Evolutionary conservation across 2,888 invertebrate species (phyloP).

Genomic region (Spisula solida): DNA sequence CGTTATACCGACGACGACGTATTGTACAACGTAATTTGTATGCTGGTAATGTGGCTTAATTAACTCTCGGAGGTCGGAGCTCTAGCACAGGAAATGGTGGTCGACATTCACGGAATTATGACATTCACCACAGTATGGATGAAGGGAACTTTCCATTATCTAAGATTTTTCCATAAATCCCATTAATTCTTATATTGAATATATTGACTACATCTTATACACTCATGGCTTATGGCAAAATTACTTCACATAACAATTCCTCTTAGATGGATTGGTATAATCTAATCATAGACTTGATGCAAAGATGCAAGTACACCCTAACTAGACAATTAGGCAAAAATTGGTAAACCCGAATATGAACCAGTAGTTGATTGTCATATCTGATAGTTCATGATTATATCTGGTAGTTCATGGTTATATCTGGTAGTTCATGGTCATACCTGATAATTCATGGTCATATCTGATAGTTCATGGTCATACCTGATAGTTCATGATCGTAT

Average conservation of each 20-base stretch:
- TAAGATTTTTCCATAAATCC: conserved; percentile 15
- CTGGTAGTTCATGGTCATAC: too few species aligned
- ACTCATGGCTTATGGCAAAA: not conserved
- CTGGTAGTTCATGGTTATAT: too few species aligned
- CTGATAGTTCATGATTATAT: too few species aligned
- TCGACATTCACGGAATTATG: not conserved
- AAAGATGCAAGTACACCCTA: not conserved
- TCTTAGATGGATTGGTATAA: not conserved
- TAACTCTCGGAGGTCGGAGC: not conserved
- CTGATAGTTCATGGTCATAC: too few species aligned
- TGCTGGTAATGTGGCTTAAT: not conserved
- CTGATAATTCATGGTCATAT: too few species aligned
- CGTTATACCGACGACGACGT: not conserved
- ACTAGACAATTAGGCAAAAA: not conserved
- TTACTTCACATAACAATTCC: conserved; percentile 4
- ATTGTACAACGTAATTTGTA: not conserved
- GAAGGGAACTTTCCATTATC: not conserved
- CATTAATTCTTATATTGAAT: not conserved
- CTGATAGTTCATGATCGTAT: too few species aligned
- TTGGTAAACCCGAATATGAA: not conserved
- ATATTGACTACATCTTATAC: not conserved
- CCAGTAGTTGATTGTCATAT: too few species aligned
- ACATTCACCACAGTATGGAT: not conserved
- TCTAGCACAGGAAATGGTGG: not conserved
- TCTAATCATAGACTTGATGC: not conserved